Evolutionary conservation across 2,888 invertebrate genomes (phyloP), one percentile per base, ranked within the genome.

Genomic region (Xestia sexstrigata): DNA sequence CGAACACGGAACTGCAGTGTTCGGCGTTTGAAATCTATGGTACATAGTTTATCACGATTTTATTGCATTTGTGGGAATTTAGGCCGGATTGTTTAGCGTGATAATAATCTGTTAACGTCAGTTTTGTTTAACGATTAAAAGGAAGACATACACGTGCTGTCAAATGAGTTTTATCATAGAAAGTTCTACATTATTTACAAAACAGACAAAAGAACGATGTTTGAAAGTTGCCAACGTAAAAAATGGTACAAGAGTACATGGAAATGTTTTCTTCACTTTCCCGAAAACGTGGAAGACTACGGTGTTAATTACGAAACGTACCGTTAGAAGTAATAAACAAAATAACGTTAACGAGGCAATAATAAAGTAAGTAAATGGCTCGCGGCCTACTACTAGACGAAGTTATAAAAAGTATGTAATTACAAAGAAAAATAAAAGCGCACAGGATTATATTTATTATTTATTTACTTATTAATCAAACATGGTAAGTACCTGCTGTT

Each of bases 1-100:
- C 86, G 91, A 91, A 94, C 92, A 91, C 92, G 94, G 94, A 94
- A 94, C 93, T 90, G 86, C 84, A 87, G 86, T 88, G 89, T 89
- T 86, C 88, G 88, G 83, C 85, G 81, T 80, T 83, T 83, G 66
- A 76, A 88, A 87, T 87, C 87, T 84, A 85, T 86, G 85, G 81
- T 80, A 86, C 83, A 88, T 89, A 88, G 90, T 90, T 89, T 86
- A 85, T 86, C 70, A 86, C 80, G 74, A 60, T 88, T 83, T 88
- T 85, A 89, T 88, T 82, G 83, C 86, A 74, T 81, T 81, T 78
- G 76, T 76, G 63, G 60, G 74, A 83, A 87, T 86, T 69, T 84
- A 80, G 86, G 84, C 70, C 84, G 70, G 42, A 73, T 66, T 81
- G 74, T 85, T 82, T 77, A 78, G 72, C 71, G 71, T 67, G 76